Evolutionary conservation across 2,797 vertebrate genomes (phyloP).

Genomic region (Centroberyx gerrardi): DNA sequence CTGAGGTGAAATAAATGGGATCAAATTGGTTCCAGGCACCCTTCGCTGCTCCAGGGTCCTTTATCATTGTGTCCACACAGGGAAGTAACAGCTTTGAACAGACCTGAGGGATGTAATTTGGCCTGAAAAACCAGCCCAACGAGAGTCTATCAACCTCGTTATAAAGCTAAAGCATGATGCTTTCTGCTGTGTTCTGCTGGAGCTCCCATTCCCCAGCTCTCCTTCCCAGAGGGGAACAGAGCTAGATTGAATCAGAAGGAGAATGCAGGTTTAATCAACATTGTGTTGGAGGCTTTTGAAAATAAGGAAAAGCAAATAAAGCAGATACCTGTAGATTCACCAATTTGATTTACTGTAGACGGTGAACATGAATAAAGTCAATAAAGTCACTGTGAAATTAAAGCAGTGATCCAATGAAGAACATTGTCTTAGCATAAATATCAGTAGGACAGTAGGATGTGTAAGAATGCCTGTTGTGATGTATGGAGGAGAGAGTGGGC

Average conservation of each 20-base stretch:
- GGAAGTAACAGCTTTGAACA: slow-evolving; percentile 1
- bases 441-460: not conserved
- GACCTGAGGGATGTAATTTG: slow-evolving; percentile 39
- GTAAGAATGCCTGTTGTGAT: slow-evolving; percentile 37
- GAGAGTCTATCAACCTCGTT: not conserved
- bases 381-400: slow-evolving; percentile 1
- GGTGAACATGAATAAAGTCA: not conserved
- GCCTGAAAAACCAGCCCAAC: not conserved
- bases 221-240: slow-evolving; percentile 4
- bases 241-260: slow-evolving; percentile 15
- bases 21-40: not conserved
- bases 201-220: slow-evolving; percentile 13
- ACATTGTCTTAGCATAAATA: slow-evolving; percentile 25
- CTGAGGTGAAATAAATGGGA: slow-evolving; percentile 5
- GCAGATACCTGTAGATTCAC: not conserved
- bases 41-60: not conserved
- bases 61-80: not conserved
- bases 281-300: not conserved
- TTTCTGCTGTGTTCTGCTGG: slow-evolving; percentile 19
- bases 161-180: not conserved
- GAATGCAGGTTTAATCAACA: slow-evolving; percentile 15
- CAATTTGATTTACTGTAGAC: not conserved
- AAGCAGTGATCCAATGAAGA: slow-evolving; percentile 28
- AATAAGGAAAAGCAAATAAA: not conserved
- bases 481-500: slow-evolving; percentile 73